Conservation (phyloP, 1,140 invertebrate genomes). For the Megathymus violae region DNA sequence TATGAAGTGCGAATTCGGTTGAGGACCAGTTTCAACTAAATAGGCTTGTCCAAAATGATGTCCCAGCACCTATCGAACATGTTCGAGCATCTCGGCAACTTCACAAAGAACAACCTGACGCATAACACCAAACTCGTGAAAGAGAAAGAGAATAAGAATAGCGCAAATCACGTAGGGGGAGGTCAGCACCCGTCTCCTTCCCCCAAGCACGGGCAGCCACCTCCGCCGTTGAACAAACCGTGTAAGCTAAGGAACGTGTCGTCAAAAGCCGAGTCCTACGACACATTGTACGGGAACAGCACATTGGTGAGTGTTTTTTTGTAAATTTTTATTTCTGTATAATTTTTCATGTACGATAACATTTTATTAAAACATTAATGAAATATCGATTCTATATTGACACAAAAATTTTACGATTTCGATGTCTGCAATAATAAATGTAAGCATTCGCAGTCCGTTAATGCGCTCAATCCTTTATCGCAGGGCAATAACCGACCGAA, state of each 20-base stretch:
- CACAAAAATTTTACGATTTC: too few relatives aligned
- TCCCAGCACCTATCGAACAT: slow-evolving; percentile 80
- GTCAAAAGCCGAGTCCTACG: slow-evolving; percentile 74
- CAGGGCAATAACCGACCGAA: too few relatives aligned
- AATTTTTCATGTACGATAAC: too few relatives aligned
- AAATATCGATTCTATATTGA: too few relatives aligned
- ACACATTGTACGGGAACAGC: slow-evolving; percentile 72
- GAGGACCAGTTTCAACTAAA: slow-evolving; percentile 4
- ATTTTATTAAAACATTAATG: too few relatives aligned
- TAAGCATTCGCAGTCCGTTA: too few relatives aligned
- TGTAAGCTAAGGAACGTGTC: slow-evolving; percentile 76
- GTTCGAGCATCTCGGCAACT: slow-evolving; percentile 83
- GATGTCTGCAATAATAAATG: too few relatives aligned
- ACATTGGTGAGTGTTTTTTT: slow-evolving; percentile 63
- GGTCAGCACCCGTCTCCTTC: slow-evolving; percentile 58
- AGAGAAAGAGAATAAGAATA: slow-evolving; percentile 68
- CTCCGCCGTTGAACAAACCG: slow-evolving; percentile 76
- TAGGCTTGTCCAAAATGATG: slow-evolving; percentile 70
- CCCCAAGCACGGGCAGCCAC: slow-evolving; percentile 58
- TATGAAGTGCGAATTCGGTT: slow-evolving; percentile 21
- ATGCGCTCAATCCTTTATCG: too few relatives aligned
- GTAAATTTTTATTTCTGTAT: too few relatives aligned
- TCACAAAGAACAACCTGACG: slow-evolving; percentile 81
- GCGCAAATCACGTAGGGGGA: slow-evolving; percentile 60
- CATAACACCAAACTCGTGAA: slow-evolving; percentile 71